These are phyloP conservation scores for Rhagoletis pomonella DNA, from an alignment of 1,140 invertebrate species.

Conservation along the genomic window DNA sequence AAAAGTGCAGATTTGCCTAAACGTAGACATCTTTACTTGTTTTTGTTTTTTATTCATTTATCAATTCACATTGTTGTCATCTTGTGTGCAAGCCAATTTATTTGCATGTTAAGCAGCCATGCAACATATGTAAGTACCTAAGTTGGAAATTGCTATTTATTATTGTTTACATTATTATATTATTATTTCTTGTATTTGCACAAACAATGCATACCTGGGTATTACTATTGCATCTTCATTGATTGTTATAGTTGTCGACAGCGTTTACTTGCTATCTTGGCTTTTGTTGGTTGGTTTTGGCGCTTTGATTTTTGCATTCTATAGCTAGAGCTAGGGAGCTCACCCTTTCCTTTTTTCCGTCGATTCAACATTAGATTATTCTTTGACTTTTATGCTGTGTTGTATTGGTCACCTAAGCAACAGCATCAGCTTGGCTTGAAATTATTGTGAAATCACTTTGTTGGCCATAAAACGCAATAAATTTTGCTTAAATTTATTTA, in stretches of 20 bases:
- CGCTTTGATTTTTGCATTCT: not conserved
- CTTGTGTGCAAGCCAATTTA: conserved; percentile 22
- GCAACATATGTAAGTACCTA: not conserved
- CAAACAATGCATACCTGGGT: no score
- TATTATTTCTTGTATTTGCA: not conserved
- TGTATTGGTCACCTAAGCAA: no score
- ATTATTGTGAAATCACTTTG: conserved; percentile 1
- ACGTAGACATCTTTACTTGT: not conserved
- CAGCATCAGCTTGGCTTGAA: not conserved
- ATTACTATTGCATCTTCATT: not conserved
- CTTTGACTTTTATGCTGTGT: not conserved
- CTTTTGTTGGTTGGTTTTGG: not conserved
- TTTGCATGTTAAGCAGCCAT: conserved; percentile 27
- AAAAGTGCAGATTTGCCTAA: no score
- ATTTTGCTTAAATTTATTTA: not conserved
- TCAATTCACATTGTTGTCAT: not conserved
- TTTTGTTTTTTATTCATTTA: not conserved
- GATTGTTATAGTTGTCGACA: not conserved
- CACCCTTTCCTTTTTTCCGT: not conserved
- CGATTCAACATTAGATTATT: not conserved
- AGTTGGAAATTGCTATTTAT: not conserved
- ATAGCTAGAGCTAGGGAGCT: no score
- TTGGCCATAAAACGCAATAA: conserved; percentile 6
- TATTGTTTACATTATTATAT: not conserved
- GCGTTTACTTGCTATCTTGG: not conserved